phyloP scores from a whole-genome alignment of 2,888 invertebrate species.

The Gastracanthus pulcherrimus region DNA sequence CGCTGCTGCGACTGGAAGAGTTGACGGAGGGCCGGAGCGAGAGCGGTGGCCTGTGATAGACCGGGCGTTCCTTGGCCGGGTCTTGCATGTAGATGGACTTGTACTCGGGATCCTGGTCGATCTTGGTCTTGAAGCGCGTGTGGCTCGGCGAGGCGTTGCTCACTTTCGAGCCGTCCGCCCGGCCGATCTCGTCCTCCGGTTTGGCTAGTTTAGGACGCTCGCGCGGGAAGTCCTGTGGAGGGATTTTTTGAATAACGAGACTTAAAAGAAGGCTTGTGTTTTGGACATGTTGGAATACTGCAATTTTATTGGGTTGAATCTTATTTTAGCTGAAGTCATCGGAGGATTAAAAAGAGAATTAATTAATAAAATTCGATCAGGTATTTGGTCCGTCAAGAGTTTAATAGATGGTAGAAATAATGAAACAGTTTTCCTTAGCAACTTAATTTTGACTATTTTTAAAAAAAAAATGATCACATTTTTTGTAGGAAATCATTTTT shows the following conservation, averaged over 20 bases:
- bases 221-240: conserved; percentile 76
- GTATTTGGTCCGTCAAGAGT: no score
- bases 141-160: conserved; percentile 6
- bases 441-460: no score
- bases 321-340: no score
- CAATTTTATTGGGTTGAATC: no score
- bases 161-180: conserved; percentile 73
- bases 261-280: neutral
- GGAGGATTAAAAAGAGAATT: no score
- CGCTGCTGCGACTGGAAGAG: conserved; percentile 60
- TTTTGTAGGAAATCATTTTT: no score
- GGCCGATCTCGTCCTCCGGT: conserved; percentile 74
- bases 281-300: no score
- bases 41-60: conserved; percentile 67
- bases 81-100: conserved; percentile 68
- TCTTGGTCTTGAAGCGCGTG: conserved; percentile 64
- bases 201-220: conserved; percentile 76
- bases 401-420: no score
- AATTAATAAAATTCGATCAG: no score
- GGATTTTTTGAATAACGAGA: no score
- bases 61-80: conserved; percentile 61
- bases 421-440: no score
- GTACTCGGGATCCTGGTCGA: conserved; percentile 77
- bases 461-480: no score
- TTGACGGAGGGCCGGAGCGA: conserved; percentile 62